Percentiles rank a stretch among this genome's conserved stretches.
phyloP scores from a whole-genome alignment of 2,888 invertebrate genomes.

The Seira ritae region DNA sequence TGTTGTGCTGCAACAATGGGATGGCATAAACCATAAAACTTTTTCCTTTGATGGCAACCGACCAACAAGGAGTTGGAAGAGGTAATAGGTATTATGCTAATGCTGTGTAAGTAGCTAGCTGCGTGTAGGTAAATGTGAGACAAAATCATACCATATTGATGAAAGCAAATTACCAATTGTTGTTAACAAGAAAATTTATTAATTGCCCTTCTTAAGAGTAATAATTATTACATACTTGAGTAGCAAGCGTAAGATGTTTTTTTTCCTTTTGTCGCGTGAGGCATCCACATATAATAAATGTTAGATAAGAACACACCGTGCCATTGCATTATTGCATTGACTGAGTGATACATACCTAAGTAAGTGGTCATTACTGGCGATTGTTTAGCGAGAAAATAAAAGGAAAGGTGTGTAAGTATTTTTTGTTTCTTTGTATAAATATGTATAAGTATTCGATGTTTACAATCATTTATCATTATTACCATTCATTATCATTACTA shows the following conservation, averaged over 20 bases:
- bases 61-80: slow-evolving; percentile 30
- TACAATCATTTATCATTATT: background rate
- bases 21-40: too few species aligned
- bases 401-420: background rate
- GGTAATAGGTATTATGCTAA: too few species aligned
- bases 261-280: slow-evolving; percentile 51
- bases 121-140: too few species aligned
- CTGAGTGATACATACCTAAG: slow-evolving; percentile 34
- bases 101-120: too few species aligned
- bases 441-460: too few species aligned
- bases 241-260: slow-evolving; percentile 17
- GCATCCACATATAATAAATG: slow-evolving; percentile 10
- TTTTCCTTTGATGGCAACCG: slow-evolving; percentile 47
- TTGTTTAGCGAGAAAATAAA: slow-evolving; percentile 22
- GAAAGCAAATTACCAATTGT: slow-evolving; percentile 45
- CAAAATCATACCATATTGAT: too few species aligned
- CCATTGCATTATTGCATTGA: slow-evolving; percentile 9
- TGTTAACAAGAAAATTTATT: slow-evolving; percentile 59
- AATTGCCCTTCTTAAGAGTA: slow-evolving; percentile 44
- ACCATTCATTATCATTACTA: background rate
- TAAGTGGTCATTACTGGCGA: slow-evolving; percentile 33
- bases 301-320: background rate
- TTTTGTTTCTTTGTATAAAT: too few species aligned
- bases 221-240: slow-evolving; percentile 46
- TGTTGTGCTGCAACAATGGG: too few species aligned